Conservation (phyloP, 2,797 vertebrate species). For the Notolabrus celidotus region DNA sequence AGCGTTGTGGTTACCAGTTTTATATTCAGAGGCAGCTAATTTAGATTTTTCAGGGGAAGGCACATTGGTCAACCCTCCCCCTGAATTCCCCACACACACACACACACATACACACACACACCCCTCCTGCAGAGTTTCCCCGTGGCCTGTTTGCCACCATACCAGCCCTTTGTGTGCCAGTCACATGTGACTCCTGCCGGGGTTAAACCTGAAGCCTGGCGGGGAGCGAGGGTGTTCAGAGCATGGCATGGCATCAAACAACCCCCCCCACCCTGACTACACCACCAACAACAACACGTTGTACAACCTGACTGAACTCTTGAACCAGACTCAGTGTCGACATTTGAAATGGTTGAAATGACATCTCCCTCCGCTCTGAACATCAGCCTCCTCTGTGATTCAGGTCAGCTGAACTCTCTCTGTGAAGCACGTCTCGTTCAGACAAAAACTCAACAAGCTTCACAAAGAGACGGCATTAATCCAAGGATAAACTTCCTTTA, state of each 20-base stretch:
- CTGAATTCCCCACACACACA: too few species aligned
- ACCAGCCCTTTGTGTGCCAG: constrained; percentile 50
- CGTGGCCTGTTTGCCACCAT: constrained; percentile 23
- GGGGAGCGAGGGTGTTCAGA: not conserved
- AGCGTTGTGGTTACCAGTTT: constrained; percentile 20
- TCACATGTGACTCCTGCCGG: constrained; percentile 40
- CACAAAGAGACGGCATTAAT: too few species aligned
- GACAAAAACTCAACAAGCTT: too few species aligned
- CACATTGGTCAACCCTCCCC: too few species aligned
- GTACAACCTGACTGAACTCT: constrained; percentile 33
- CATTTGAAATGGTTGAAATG: constrained; percentile 13
- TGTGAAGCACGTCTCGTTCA: too few species aligned
- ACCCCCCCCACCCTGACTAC: not conserved
- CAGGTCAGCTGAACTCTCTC: not conserved
- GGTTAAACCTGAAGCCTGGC: constrained; percentile 27
- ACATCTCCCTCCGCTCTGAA: constrained; percentile 3
- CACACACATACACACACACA: too few species aligned
- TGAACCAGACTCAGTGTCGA: constrained; percentile 42
- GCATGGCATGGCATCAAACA: constrained; percentile 13
- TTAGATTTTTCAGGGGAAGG: constrained; percentile 29
- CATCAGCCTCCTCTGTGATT: not conserved
- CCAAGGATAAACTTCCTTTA: too few species aligned
- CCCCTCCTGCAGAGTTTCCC: constrained; percentile 16
- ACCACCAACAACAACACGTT: constrained; percentile 10
- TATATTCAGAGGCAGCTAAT: constrained; percentile 42